A percentile compares a stretch with the other conserved stretches of the same genome.
These are phyloP conservation scores for Amblyornis subalaris DNA, from an alignment of 2,113 vertebrate genomes.

Conservation along the genomic window DNA sequence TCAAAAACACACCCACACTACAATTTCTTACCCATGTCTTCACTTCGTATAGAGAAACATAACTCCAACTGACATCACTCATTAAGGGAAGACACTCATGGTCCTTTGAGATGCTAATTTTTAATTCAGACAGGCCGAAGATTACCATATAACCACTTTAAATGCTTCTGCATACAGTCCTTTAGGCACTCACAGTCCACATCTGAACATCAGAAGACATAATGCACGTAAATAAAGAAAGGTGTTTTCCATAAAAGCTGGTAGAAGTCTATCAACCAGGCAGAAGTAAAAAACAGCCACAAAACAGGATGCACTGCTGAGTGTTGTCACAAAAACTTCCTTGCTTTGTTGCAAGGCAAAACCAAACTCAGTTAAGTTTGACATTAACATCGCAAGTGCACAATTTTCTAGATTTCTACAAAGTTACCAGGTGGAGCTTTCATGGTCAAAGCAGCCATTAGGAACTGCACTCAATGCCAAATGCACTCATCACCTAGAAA, in stretches of 20 bases:
- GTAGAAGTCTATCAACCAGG: neutral
- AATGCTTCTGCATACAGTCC: neutral
- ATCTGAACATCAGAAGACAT: neutral
- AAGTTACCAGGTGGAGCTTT: neutral
- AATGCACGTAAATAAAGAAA: neutral
- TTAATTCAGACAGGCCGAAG: neutral
- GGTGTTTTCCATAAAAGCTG: neutral
- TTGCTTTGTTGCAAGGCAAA: neutral
- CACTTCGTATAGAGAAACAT: neutral
- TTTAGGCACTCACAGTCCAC: neutral
- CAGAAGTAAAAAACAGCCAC: neutral
- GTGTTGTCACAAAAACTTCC: neutral
- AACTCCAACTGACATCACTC: neutral
- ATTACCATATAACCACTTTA: neutral
- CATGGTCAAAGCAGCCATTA: accelerated
- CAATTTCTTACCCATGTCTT: neutral
- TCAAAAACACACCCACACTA: neutral
- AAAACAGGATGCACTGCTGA: neutral
- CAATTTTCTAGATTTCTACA: neutral
- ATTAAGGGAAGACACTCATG: neutral
- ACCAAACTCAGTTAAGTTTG: neutral
- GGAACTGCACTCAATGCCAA: neutral
- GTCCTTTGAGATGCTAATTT: neutral
- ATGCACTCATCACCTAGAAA: neutral
- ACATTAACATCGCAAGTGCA: neutral